These are phyloP conservation scores for Parasteatoda lunata DNA, from an alignment of 2,888 invertebrate genomes.

Conservation along the genomic window DNA sequence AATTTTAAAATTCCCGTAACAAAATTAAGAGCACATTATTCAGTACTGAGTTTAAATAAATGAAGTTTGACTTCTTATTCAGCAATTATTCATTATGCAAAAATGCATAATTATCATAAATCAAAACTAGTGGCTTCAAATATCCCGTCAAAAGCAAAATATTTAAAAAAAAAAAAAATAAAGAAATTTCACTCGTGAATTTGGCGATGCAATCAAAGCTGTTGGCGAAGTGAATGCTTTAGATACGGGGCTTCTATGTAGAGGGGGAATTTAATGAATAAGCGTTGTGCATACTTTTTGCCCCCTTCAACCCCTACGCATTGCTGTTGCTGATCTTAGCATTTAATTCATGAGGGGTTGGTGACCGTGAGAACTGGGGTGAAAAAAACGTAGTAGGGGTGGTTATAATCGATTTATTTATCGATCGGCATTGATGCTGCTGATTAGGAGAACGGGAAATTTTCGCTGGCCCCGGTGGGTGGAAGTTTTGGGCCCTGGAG, in stretches of 20 bases:
- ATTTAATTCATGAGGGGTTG: slow-evolving; percentile 37
- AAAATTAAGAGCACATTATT: no score
- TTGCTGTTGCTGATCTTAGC: slow-evolving; percentile 8
- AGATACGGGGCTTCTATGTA: neutral
- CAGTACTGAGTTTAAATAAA: no score
- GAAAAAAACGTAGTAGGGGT: slow-evolving; percentile 31
- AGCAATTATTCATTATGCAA: no score
- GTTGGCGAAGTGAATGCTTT: slow-evolving; percentile 26
- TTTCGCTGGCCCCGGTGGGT: slow-evolving; percentile 12
- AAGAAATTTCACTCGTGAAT: no score
- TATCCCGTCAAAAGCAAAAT: no score
- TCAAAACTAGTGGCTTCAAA: no score
- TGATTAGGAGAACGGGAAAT: slow-evolving; percentile 34
- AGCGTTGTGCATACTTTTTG: neutral
- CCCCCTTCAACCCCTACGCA: slow-evolving; percentile 14
- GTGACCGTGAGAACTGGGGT: slow-evolving; percentile 46
- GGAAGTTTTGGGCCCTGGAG: neutral
- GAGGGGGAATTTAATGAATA: slow-evolving; percentile 16
- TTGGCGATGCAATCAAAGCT: neutral
- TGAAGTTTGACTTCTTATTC: no score
- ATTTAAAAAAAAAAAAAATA: no score
- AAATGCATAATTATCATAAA: no score
- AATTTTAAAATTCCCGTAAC: no score
- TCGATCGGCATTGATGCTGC: slow-evolving; percentile 51
- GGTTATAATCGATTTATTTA: slow-evolving; percentile 51